These are phyloP conservation scores for Setophaga petechia DNA, from an alignment of 2,113 vertebrate genomes.

Conservation along the genomic window DNA sequence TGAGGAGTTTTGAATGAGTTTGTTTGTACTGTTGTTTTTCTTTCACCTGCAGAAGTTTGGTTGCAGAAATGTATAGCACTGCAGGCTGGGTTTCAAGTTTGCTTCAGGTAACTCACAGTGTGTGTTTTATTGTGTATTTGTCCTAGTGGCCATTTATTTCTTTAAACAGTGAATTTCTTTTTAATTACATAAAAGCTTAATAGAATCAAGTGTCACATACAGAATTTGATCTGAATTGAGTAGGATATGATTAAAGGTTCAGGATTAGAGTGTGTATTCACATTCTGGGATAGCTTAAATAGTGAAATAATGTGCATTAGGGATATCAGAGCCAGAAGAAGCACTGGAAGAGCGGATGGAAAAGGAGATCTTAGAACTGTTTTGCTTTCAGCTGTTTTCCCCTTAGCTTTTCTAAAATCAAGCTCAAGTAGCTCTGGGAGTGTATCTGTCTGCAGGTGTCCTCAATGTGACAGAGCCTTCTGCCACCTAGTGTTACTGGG, in stretches of 20 bases:
- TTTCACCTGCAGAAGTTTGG: not conserved
- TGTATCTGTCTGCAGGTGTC: conserved; percentile 37
- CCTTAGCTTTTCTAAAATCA: not conserved
- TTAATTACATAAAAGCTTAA: not conserved
- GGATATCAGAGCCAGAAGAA: not conserved
- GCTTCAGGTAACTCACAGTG: not conserved
- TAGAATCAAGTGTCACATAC: not conserved
- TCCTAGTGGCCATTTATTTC: not conserved
- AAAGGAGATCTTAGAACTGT: not conserved
- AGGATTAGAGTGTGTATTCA: not conserved
- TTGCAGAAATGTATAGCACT: not conserved
- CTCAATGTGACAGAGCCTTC: conserved; percentile 55
- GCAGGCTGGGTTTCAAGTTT: not conserved
- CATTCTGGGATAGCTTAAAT: not conserved
- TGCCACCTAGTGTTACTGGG: conserved; percentile 70
- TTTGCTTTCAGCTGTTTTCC: not conserved
- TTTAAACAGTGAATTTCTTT: not conserved
- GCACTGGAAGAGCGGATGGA: not conserved
- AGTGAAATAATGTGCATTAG: not conserved
- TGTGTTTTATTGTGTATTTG: not conserved
- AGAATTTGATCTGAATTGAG: not conserved
- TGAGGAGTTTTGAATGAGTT: not conserved
- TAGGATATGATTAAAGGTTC: not conserved
- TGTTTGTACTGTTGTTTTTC: not conserved
- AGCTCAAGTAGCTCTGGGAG: not conserved